Conservation (phyloP, 23 tunicate species). For the Clavelina lepadiformis region DNA sequence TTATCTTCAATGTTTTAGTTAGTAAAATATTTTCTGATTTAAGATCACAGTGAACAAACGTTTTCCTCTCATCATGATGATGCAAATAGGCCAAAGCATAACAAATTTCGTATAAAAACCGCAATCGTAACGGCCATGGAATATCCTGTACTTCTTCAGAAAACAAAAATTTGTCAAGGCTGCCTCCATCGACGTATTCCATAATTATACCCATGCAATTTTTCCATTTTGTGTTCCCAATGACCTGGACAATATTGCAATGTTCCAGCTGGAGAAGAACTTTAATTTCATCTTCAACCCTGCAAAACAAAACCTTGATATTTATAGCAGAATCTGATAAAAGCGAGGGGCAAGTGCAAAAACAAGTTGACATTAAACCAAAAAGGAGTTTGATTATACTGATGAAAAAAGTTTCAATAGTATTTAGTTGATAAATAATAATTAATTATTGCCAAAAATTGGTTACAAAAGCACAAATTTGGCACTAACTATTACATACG, state of each 20-base stretch:
- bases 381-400: too few relatives aligned
- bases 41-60: constrained; percentile 51
- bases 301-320: too few relatives aligned
- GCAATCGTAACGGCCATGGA: constrained; percentile 34
- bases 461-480: too few relatives aligned
- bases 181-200: constrained; percentile 49
- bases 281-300: too few relatives aligned
- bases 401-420: too few relatives aligned
- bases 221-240: constrained; percentile 38
- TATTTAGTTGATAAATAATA: too few relatives aligned
- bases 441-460: too few relatives aligned
- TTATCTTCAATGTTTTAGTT: constrained; percentile 33
- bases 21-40: constrained; percentile 49
- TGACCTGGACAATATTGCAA: constrained; percentile 49
- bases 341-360: too few relatives aligned
- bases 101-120: constrained; percentile 26
- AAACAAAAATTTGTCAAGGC: constrained; percentile 28
- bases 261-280: too few relatives aligned
- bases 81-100: constrained; percentile 46
- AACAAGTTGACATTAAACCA: too few relatives aligned
- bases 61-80: constrained; percentile 11
- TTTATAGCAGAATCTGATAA: too few relatives aligned
- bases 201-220: constrained; percentile 49
- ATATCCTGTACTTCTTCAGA: constrained; percentile 9
- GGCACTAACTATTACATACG: too few relatives aligned